Base-by-base conservation (phyloP, 2,888 invertebrate species). In the Spisula subtruncata region DNA sequence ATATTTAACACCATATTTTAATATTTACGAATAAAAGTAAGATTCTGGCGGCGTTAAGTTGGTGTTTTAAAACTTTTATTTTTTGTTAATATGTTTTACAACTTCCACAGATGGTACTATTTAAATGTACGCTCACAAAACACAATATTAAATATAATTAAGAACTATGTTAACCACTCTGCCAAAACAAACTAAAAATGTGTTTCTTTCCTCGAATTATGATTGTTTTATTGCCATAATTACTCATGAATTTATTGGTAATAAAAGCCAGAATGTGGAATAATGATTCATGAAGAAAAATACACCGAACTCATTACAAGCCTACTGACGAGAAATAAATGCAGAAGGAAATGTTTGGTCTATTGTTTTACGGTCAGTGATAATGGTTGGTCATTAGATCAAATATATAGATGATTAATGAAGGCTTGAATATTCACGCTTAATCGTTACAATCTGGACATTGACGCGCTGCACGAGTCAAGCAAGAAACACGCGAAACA, bases 331-430 rank as follows among this genome's bases (percentile, higher is more conserved):
- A 32, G 71, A 32, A 32, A 71, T 71, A 71, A 71, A 71, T 32
- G 14, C 8, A 6, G 32, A 32, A 71, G 16, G 6, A 32, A 71
- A 8, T 60, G n/a, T n/a, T 60, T 25, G n/a, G 8, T 60, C 1
- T n/a, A 60, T 71, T 71, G 71, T 71, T 71, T 32, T 71, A 25
- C n/a, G 20, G 29, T 32, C 29, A 2, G 32, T 10, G 32, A 71
- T 8, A 29, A 71, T 71, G 6, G 71, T 71, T 71, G 71, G 12
- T 32, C 18, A 16, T 14, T n/a, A 71, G 29, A 71, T 71, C 29
- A 29, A 32, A 71, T 71, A 32, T 71, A 71, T 6, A 5, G 29
- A 71, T 71, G 71, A 71, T 71, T 71, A 71, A 71, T 71, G 71
- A 32, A 32, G 8, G 12, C 71, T 29, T 32, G 8, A 32, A 71